These are phyloP conservation scores for Hydractinia symbiolongicarpus DNA, from an alignment of 30 jellyfish, hydroid and myxozoan genomes.

Conservation along the genomic window DNA sequence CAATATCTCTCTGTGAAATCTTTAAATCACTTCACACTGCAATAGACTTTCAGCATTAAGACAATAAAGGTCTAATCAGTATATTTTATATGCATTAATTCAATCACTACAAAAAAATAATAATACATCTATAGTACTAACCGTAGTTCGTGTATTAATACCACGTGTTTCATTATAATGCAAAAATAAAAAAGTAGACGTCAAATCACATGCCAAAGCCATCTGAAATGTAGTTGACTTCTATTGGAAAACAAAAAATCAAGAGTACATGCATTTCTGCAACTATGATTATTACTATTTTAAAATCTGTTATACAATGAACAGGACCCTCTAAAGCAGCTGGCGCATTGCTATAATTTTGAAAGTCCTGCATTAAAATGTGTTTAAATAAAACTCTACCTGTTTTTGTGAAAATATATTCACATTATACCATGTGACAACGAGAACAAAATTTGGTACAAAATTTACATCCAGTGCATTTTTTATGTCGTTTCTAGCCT, in stretches of 20 bases:
- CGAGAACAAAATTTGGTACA: neutral
- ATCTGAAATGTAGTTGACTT: neutral
- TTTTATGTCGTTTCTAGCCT: neutral
- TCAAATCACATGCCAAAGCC: conserved; percentile 16
- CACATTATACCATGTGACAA: neutral
- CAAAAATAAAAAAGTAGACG: neutral
- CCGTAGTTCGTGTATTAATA: neutral
- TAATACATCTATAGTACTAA: neutral
- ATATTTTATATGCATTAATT: neutral
- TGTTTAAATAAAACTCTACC: too few species aligned
- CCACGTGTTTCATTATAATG: conserved; percentile 1
- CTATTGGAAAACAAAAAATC: neutral
- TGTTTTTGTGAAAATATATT: neutral
- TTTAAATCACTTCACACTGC: too few species aligned
- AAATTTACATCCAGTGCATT: neutral
- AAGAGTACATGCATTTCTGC: too few species aligned
- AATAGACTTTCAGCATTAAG: too few species aligned
- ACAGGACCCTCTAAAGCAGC: too few species aligned
- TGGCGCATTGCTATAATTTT: too few species aligned
- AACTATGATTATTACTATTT: too few species aligned
- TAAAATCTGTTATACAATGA: too few species aligned
- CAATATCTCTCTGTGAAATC: too few species aligned
- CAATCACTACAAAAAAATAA: conserved; percentile 1
- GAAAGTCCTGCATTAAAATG: too few species aligned
- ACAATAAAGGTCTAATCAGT: too few species aligned